These are phyloP conservation scores for Cynoglossus semilaevis DNA, from an alignment of 2,113 vertebrate species.

Conservation along the genomic window DNA sequence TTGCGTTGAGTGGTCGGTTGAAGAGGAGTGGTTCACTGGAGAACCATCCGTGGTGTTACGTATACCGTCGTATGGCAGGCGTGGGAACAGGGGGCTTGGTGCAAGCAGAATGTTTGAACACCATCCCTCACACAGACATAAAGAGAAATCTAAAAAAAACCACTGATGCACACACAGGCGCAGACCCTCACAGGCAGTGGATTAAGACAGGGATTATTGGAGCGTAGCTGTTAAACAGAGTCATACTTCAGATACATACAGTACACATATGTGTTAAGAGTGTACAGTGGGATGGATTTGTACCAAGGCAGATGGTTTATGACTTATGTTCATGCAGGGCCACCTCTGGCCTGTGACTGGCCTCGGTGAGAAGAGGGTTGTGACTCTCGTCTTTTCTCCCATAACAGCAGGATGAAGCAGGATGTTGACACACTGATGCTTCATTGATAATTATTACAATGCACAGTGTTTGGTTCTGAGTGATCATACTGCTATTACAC, in stretches of 20 bases:
- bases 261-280: constrained; percentile 25
- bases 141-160: constrained; percentile 16
- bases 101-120: constrained; percentile 58
- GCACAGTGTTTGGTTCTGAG: no score
- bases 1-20: constrained; percentile 54
- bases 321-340: constrained; percentile 14
- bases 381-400: neutral
- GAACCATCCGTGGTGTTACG: constrained; percentile 38
- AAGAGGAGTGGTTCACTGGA: constrained; percentile 48
- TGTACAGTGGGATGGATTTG: constrained; percentile 54
- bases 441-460: no score
- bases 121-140: constrained; percentile 32
- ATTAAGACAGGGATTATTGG: constrained; percentile 68
- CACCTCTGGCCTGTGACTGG: neutral
- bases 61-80: constrained; percentile 26
- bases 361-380: neutral
- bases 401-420: no score
- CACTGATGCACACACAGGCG: constrained; percentile 4
- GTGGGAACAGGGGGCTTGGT: constrained; percentile 54
- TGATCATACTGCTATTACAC: no score
- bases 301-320: constrained; percentile 33
- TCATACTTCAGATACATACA: constrained; percentile 50
- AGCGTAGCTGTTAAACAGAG: constrained; percentile 63
- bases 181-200: constrained; percentile 38
- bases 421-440: no score